Conservation (phyloP, 2,888 invertebrate species). For the Minunthozetes semirufus region DNA sequence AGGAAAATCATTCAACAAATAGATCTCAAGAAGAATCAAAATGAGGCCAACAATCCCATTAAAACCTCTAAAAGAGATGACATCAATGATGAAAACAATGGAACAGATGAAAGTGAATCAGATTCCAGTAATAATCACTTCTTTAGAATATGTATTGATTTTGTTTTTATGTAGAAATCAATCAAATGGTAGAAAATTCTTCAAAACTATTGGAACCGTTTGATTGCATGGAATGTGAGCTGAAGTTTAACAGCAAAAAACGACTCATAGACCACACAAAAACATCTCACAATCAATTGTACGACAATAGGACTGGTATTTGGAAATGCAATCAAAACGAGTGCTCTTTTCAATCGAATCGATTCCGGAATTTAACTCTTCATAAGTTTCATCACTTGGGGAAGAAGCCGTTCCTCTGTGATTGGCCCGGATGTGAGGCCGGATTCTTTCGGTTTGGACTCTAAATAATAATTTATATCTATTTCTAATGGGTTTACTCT, state of each 20-base stretch:
- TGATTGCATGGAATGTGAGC: conserved; percentile 1
- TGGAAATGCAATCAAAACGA: not conserved
- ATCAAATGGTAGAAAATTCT: not conserved
- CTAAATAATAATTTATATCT: not conserved
- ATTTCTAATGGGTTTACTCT: not conserved
- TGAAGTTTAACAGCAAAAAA: not conserved
- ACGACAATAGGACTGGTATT: not conserved
- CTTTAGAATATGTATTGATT: not conserved
- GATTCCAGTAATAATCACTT: not conserved
- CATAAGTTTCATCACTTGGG: conserved; percentile 11
- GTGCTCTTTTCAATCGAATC: not conserved
- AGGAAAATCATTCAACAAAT: not conserved
- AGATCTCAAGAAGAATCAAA: not conserved
- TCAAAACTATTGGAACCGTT: not conserved
- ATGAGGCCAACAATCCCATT: not conserved
- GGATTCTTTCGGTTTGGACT: conserved; percentile 5
- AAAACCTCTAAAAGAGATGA: not conserved
- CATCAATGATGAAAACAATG: not conserved
- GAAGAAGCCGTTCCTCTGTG: not conserved
- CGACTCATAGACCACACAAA: not conserved
- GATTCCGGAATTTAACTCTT: not conserved
- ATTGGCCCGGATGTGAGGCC: conserved; percentile 17
- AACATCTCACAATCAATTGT: not conserved
- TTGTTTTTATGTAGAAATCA: not conserved
- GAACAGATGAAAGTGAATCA: not conserved